These are phyloP conservation scores for Lasioglossum figueresi DNA, from an alignment of 2,888 invertebrate genomes.

Conservation along the genomic window DNA sequence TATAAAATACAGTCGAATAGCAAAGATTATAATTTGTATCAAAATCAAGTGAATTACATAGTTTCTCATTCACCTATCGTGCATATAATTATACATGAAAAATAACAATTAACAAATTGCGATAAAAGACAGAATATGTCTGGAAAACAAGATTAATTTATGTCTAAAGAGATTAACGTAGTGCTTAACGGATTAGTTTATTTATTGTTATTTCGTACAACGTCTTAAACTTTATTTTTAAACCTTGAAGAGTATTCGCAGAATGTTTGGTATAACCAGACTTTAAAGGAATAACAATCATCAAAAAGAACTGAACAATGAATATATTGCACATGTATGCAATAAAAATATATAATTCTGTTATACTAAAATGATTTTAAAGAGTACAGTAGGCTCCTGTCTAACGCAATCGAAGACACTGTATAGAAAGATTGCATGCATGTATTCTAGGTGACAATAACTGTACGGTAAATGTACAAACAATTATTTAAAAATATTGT, in stretches of 20 bases:
- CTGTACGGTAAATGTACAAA: background rate
- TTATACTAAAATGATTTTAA: too few relatives aligned
- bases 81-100: background rate
- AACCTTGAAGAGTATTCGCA: background rate
- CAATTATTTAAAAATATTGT: background rate
- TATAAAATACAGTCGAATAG: background rate
- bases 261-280: background rate
- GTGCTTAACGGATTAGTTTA: background rate
- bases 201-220: background rate
- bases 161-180: background rate
- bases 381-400: background rate
- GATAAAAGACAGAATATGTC: background rate
- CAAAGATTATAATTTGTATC: background rate
- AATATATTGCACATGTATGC: too few relatives aligned
- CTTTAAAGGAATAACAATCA: background rate
- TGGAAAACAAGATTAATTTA: background rate
- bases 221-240: background rate
- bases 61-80: background rate
- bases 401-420: too few relatives aligned
- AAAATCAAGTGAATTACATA: background rate
- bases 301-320: too few relatives aligned
- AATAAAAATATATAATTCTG: background rate
- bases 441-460: too few relatives aligned
- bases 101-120: background rate
- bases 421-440: too few relatives aligned